Base-by-base conservation (phyloP, 2,888 invertebrate genomes). In the Bursaphelenchus okinawaensis region DNA sequence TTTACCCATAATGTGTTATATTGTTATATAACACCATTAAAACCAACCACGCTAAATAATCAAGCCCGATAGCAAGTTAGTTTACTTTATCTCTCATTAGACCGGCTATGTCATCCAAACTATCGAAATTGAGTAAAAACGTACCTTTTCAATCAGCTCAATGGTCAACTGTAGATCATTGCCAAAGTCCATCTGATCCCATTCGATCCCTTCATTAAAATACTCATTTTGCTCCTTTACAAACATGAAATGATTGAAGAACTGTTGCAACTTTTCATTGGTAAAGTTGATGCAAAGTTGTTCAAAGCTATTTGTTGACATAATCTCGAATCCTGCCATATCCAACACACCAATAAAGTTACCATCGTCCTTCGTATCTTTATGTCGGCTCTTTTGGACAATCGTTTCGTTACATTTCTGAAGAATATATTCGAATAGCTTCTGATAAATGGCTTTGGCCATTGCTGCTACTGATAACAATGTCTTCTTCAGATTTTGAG, bases 121-220 rank as follows among this genome's bases (percentile, higher is more conserved):
- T n/a, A n/a, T n/a, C n/a, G n/a, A n/a, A n/a, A n/a, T n/a, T n/a
- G n/a, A n/a, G n/a, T n/a, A n/a, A n/a, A n/a, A 16, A 16, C n/a
- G 12, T n/a, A 77, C 78, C 71, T 75, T 75, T 62, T 81, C 81
- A 62, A 81, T 78, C 40, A 81, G 60, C 52, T 77, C 74, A 52
- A 81, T 79, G 8, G 81, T 78, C 4, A 74, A 75, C 60, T 80
- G 77, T 0, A 81, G 68, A 60, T 81, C 81, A 40, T 75, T 70
- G 19, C 77, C 78, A 62, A 93, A 94, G 88, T 93, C 93, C 86
- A 93, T 92, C 87, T 93, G 93, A 76, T 88, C 88, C 93, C 93
- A 81, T 54, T 71, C 66, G 65, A 81, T 75, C 16, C 77, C 74
- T 63, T 81, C 81, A 27, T 72, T 72, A 55, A 72, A 59, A 66